Percentiles rank a stretch among this genome's conserved stretches.
phyloP scores from a whole-genome alignment of 2,113 vertebrate species.

The Sylvilagus bachmani region DNA sequence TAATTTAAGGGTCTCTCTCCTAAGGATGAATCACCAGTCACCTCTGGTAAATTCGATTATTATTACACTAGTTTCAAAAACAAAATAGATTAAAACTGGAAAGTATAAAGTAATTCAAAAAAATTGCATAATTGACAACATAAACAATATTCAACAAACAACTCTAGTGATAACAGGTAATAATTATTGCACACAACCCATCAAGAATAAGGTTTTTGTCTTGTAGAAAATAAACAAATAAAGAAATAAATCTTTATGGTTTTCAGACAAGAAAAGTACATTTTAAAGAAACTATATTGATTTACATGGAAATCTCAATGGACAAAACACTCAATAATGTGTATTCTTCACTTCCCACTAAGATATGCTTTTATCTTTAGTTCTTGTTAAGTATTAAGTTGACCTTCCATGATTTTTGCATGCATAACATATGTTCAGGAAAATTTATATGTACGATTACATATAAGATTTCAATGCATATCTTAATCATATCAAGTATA shows the following conservation, averaged over 20 bases:
- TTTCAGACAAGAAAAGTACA: not conserved
- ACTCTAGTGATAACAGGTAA: not conserved
- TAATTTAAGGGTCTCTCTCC: slow-evolving; percentile 17
- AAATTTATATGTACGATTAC: not conserved
- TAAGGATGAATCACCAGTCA: not conserved
- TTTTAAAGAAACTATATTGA: slow-evolving; percentile 24
- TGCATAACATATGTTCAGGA: not conserved
- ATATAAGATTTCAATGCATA: not conserved
- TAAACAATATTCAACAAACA: not conserved
- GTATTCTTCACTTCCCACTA: not conserved
- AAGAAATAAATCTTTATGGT: not conserved
- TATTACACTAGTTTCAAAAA: not conserved
- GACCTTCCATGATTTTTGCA: not conserved
- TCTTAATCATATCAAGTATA: not conserved
- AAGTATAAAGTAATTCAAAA: not conserved
- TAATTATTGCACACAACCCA: not conserved
- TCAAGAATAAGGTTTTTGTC: not conserved
- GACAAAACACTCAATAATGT: slow-evolving; percentile 65
- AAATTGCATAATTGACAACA: not conserved
- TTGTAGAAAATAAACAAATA: not conserved
- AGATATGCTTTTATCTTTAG: not conserved
- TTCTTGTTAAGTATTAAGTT: not conserved
- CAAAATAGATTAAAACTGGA: not conserved
- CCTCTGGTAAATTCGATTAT: not conserved
- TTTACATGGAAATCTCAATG: slow-evolving; percentile 32